Base-by-base conservation (phyloP, 2,797 vertebrate species). In the Leptoclinus maculatus region DNA sequence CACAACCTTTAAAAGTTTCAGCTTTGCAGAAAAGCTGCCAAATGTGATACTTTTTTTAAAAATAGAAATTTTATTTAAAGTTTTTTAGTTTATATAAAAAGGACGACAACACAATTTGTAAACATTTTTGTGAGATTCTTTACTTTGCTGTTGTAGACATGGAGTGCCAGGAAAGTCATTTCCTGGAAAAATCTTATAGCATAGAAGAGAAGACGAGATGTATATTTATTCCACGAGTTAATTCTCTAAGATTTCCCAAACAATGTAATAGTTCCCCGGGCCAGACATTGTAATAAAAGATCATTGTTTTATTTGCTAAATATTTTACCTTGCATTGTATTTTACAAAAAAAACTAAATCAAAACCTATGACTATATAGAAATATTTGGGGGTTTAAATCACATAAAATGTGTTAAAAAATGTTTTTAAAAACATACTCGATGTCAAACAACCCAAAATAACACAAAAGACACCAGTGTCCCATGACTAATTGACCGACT, bases 351-450 rank as follows among this genome's bases (percentile, higher is more conserved):
- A 4, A 47, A 21, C 45, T 21, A 60, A 21, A 14, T 16, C 49
- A 14, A 81, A 81, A 29, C 2, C 2, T 13, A 17, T 36, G 8
- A 71, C 23, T 75, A 19, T 34, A 17, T 1, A 51, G 16, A 72
- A n/a, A 72, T 17, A 63, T 60, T 57, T 57, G 7, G n/a, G 51
- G 12, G 32, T 76, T 79, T 76, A 70, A 59, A 80, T 82, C 39
- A 71, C 34, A 70, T 9, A 29, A 16, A 54, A 58, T 17, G 25
- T 41, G 3, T 67, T 45, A 21, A 38, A 73, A 36, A 63, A 66
- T 0, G n/a, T n/a, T n/a, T n/a, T n/a, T 5, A 59, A 43, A 4
- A 25, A 11, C 19, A 0, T 53, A 25, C 19, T 29, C 34, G 3
- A 14, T 38, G 7, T 58, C 21, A 62, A 71, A 76, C 2, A 66